phyloP scores from a whole-genome alignment of 2,797 vertebrate species.

The Anas acuta region DNA sequence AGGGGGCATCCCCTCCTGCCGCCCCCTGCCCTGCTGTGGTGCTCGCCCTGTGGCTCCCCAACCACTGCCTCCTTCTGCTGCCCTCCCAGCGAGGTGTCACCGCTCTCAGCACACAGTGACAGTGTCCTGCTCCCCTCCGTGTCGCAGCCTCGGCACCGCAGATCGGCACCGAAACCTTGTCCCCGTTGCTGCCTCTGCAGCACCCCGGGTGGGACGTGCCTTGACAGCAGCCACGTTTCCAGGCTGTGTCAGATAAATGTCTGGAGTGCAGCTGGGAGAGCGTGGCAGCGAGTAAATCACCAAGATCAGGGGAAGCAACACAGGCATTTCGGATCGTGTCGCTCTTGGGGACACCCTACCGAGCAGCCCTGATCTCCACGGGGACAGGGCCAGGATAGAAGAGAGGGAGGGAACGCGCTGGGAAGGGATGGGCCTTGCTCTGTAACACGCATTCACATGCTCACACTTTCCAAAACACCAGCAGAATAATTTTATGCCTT shows the following conservation, averaged over 20 bases:
- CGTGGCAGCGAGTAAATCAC: rapidly evolving
- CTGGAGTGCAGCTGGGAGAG: background rate
- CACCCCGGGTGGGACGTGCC: rapidly evolving
- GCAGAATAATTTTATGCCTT: background rate
- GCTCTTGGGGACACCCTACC: background rate
- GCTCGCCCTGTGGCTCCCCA: rapidly evolving
- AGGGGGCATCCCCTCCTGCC: background rate
- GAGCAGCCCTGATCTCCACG: rapidly evolving
- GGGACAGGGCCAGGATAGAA: background rate
- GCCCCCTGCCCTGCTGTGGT: background rate
- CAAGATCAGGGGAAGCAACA: background rate
- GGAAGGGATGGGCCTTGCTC: background rate
- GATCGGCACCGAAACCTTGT: rapidly evolving
- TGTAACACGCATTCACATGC: rapidly evolving
- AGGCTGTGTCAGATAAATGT: background rate
- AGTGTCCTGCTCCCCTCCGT: rapidly evolving
- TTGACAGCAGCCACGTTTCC: background rate
- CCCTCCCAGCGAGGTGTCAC: background rate
- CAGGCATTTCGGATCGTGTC: rapidly evolving
- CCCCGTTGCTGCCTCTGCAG: background rate
- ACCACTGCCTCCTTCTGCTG: too few relatives aligned
- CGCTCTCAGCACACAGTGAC: rapidly evolving
- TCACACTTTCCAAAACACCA: background rate
- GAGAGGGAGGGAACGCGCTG: too few relatives aligned
- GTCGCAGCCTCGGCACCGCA: background rate